Conservation (phyloP, 2,888 invertebrate species). For the Microplitis deprimator region DNA sequence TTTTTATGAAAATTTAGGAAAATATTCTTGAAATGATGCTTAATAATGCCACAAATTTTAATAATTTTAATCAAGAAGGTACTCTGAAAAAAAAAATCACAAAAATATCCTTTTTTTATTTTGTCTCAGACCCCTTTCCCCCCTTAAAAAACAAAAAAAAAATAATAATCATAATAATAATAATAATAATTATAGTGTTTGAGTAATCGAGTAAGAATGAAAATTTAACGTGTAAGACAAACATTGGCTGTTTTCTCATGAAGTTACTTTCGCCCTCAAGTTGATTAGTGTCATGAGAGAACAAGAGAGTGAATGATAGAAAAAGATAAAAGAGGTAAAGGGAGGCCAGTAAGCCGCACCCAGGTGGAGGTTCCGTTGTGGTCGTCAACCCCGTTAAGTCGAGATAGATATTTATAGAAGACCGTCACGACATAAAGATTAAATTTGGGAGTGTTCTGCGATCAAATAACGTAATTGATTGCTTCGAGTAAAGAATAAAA, state of each 20-base stretch:
- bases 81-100: too few species aligned
- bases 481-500: constrained; percentile 1
- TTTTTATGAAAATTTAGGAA: too few species aligned
- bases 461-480: constrained; percentile 26
- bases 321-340: background rate
- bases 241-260: constrained; percentile 39
- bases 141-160: too few species aligned
- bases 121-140: too few species aligned
- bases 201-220: constrained; percentile 15
- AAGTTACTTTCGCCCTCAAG: constrained; percentile 45
- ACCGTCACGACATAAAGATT: constrained; percentile 30
- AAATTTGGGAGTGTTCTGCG: constrained; percentile 31
- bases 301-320: background rate
- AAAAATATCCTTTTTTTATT: too few species aligned
- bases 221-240: constrained; percentile 24
- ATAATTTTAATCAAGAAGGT: too few species aligned
- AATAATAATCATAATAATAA: too few species aligned
- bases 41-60: too few species aligned
- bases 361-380: constrained; percentile 46
- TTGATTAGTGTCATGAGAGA: constrained; percentile 37
- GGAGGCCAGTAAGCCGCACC: constrained; percentile 45
- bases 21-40: too few species aligned
- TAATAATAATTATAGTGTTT: background rate
- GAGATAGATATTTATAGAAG: constrained; percentile 39
- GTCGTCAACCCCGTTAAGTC: constrained; percentile 49